Evolutionary conservation across 30 jellyfish, hydroid and myxozoan species (phyloP).

Genomic region (Turritopsis rubra): DNA sequence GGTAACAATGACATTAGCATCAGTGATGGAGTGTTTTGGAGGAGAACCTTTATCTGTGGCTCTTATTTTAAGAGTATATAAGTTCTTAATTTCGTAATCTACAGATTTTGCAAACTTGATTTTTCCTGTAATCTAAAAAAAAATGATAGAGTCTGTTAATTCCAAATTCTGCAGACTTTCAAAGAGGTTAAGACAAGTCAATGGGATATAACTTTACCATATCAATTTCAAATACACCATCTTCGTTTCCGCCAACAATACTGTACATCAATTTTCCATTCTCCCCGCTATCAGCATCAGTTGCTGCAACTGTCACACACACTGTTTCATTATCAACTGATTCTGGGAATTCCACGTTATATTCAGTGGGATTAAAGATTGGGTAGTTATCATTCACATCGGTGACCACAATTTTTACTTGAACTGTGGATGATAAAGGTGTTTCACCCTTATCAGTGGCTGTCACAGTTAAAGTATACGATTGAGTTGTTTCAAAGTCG

Average conservation of each 20-base stretch:
- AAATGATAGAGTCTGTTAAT: not conserved
- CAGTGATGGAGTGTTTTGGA: conserved; percentile 7
- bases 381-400: conserved; percentile 24
- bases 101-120: not conserved
- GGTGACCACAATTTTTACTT: conserved; percentile 20
- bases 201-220: not conserved
- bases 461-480: conserved; percentile 24
- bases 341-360: conserved; percentile 14
- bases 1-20: not conserved
- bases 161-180: no score
- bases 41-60: conserved; percentile 9
- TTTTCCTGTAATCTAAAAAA: not conserved
- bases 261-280: conserved; percentile 28
- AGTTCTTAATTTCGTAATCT: not conserved
- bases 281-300: conserved; percentile 35
- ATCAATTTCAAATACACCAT: not conserved
- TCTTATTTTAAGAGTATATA: not conserved
- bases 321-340: conserved; percentile 18
- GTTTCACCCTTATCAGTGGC: conserved; percentile 65
- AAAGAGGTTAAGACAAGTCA: no score
- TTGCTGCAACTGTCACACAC: conserved; percentile 17
- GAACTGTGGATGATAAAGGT: conserved; percentile 20
- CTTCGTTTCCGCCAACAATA: not conserved
- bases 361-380: not conserved
- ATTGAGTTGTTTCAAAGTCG: conserved; percentile 4